Percentiles rank a stretch among this genome's conserved stretches.
Evolutionary conservation across 2,888 invertebrate species (phyloP).

Genomic region (Pachycephus smyrnensis): DNA sequence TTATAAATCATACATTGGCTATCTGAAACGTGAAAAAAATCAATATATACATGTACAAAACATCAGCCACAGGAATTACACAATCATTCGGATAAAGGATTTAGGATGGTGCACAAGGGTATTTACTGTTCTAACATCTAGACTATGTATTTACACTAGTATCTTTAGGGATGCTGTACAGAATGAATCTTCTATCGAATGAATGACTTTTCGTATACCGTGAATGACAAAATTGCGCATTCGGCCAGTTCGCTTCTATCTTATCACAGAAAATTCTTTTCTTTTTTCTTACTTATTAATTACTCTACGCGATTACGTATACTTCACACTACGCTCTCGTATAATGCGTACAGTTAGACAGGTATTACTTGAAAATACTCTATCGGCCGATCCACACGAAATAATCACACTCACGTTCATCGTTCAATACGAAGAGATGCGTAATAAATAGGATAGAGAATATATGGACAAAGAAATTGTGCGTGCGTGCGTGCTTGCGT

Average conservation of each 20-base stretch:
- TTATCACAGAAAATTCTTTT: background rate
- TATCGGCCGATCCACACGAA: background rate
- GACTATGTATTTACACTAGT: background rate
- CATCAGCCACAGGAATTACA: background rate
- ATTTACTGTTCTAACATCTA: background rate
- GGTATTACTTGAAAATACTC: background rate
- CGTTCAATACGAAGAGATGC: background rate
- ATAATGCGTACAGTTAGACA: background rate
- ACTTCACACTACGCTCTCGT: background rate
- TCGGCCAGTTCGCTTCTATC: too few species aligned
- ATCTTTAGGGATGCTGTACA: background rate
- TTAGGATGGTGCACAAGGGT: background rate
- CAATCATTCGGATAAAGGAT: background rate
- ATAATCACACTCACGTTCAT: background rate
- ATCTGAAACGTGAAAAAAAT: constrained; percentile 56
- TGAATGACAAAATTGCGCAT: background rate
- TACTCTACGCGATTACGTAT: background rate
- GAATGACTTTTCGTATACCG: background rate
- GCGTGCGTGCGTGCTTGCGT: background rate
- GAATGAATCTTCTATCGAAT: background rate
- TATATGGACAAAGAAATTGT: background rate
- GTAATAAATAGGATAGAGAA: background rate
- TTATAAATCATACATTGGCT: constrained; percentile 52
- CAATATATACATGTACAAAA: constrained; percentile 22
- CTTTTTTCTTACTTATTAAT: background rate